Evolutionary conservation across 2,888 invertebrate genomes (phyloP).

Genomic region (Lissocephala sabroskyi): DNA sequence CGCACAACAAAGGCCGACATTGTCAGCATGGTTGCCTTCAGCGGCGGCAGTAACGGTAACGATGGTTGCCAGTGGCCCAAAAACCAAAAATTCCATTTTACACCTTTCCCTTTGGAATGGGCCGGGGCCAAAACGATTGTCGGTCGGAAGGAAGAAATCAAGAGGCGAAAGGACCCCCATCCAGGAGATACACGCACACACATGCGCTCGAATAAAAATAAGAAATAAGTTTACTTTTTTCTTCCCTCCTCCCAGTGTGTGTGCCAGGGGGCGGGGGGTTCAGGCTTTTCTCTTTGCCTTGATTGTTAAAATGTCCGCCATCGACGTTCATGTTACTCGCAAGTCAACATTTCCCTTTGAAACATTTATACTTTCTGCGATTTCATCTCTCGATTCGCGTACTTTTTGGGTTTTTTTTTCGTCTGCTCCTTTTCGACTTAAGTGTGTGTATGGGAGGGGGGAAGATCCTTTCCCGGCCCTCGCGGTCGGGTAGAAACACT

Average conservation of each 20-base stretch:
- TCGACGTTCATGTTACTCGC: slow-evolving; percentile 28
- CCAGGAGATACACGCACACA: too few species aligned
- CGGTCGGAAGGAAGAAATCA: slow-evolving; percentile 59
- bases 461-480: too few species aligned
- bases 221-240: not conserved
- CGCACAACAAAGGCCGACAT: too few species aligned
- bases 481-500: too few species aligned
- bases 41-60: slow-evolving; percentile 30
- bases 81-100: not conserved
- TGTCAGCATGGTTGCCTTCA: too few species aligned
- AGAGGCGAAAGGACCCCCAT: slow-evolving; percentile 18
- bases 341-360: slow-evolving; percentile 17
- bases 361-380: slow-evolving; percentile 23
- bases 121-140: not conserved
- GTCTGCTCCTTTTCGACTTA: slow-evolving; percentile 30
- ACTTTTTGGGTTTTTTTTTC: too few species aligned
- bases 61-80: slow-evolving; percentile 17
- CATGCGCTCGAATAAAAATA: too few species aligned
- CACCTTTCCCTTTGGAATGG: not conserved
- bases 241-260: not conserved
- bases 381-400: too few species aligned
- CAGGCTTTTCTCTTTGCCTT: slow-evolving; percentile 7
- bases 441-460: too few species aligned
- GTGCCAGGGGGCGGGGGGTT: too few species aligned
- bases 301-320: slow-evolving; percentile 49